Percentiles rank a stretch among this genome's conserved stretches.
These are phyloP conservation scores for Cephalopterus ornatus DNA, from an alignment of 2,113 vertebrate species.

Conservation along the genomic window DNA sequence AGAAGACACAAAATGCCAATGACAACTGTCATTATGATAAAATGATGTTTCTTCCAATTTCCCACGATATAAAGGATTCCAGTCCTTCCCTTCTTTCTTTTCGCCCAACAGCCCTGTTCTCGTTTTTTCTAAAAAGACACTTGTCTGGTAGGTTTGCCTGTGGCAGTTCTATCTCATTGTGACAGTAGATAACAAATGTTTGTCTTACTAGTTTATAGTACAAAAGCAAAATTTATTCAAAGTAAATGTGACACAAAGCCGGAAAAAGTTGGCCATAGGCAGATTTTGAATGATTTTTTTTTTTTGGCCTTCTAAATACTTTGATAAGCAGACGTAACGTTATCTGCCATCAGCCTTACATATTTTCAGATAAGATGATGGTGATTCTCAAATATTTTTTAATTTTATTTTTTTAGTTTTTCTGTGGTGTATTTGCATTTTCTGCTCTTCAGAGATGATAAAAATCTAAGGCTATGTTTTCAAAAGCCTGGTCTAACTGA, in stretches of 20 bases:
- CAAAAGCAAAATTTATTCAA: slow-evolving; percentile 3
- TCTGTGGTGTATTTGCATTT: not conserved
- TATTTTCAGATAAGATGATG: not conserved
- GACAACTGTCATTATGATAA: slow-evolving; percentile 8
- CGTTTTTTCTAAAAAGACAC: not conserved
- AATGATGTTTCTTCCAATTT: not conserved
- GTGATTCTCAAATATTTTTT: not conserved
- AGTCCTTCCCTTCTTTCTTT: not conserved
- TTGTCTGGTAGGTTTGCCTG: slow-evolving; percentile 31
- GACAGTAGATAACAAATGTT: slow-evolving; percentile 17
- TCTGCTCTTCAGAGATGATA: not conserved
- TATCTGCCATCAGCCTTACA: not conserved
- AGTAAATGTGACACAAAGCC: slow-evolving; percentile 15
- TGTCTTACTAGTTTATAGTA: slow-evolving; percentile 7
- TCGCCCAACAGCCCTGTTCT: not conserved
- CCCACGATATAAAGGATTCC: not conserved
- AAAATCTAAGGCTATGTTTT: not conserved
- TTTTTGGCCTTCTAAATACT: slow-evolving; percentile 5
- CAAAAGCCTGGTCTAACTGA: not conserved
- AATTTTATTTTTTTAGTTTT: not conserved
- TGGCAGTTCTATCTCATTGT: slow-evolving; percentile 16
- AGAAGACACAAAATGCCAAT: not conserved
- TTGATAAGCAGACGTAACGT: not conserved
- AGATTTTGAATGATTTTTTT: not conserved
- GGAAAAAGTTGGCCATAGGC: not conserved